Evolutionary conservation across 2,797 vertebrate species (phyloP).

Genomic region (Mus minutoides): DNA sequence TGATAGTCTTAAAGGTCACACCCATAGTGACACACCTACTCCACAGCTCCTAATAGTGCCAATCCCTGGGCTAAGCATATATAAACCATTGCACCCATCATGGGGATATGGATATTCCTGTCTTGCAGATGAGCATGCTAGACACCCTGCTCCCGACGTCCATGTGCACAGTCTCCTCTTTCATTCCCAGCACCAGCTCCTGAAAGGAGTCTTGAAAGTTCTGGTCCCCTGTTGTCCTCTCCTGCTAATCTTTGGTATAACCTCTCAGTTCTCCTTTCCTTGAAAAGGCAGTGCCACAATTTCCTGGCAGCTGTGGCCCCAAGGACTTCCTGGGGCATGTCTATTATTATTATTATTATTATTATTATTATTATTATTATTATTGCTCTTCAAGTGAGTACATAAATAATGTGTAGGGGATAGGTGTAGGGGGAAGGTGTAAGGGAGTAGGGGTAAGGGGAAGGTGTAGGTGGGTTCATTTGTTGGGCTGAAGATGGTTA

Average conservation of each 20-base stretch:
- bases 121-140: too few species aligned
- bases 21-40: background rate
- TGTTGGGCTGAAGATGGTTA: background rate
- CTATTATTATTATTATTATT: too few species aligned
- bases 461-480: background rate
- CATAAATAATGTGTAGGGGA: too few species aligned
- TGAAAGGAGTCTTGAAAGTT: background rate
- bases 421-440: too few species aligned
- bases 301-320: background rate
- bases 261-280: background rate
- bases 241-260: background rate
- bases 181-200: background rate
- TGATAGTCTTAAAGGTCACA: background rate
- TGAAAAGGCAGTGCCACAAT: background rate
- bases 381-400: background rate
- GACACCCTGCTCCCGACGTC: background rate
- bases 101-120: background rate
- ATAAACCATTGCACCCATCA: background rate
- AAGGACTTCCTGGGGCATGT: background rate
- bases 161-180: background rate
- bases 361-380: too few species aligned
- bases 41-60: background rate
- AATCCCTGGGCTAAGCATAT: background rate
- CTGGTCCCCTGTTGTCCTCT: background rate
- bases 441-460: too few species aligned